Base-by-base conservation (phyloP, 2,888 invertebrate species). In the Podabrus alpinus region DNA sequence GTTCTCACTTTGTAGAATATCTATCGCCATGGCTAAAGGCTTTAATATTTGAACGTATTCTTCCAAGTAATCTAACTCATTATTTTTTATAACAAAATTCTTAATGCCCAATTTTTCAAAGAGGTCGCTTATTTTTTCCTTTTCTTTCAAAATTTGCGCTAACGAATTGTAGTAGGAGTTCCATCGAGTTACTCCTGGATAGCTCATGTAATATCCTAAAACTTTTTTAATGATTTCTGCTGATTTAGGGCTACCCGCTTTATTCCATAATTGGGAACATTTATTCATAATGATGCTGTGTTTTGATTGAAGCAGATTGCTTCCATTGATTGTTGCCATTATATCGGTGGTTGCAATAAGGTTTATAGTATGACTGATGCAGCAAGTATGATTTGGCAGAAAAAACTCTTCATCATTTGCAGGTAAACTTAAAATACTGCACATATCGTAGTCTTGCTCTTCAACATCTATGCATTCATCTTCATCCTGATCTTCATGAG, bases 101-200 rank as follows among this genome's bases (percentile, higher is more conserved):
- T 69, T 70, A 15, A 76, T n/a, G 13, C 62, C 21, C 9, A 73
- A 45, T 25, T 59, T 69, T 15, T 59, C 10, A 45, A 59, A 73
- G 4, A 76, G 45, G 15, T 24, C 68, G 4, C 16, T 9, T 13
- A 76, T 16, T 45, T 76, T 76, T 68, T 59, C 73, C 62, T 73
- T 76, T 17, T 71, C 67, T 59, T 66, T 67, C 19, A 76, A 21
- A 61, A 76, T 76, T 60, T 76, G 73, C 16, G 4, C n/a, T 21
- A 76, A 15, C 0, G 76, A 67, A 61, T 73, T 67, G 16, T 61
- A 76, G 9, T 11, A 45, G 1, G 67, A 73, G 24, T 75, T 75
- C 72, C 72, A 75, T 15, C 75, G 10, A 3, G 71, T 73, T n/a
- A 66, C 24, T n/a, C 19, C 66, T 0, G 71, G 74, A 67, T 71